Evolutionary conservation across 1,140 invertebrate genomes (phyloP).

Genomic region (Caenorhabditis remanei): DNA sequence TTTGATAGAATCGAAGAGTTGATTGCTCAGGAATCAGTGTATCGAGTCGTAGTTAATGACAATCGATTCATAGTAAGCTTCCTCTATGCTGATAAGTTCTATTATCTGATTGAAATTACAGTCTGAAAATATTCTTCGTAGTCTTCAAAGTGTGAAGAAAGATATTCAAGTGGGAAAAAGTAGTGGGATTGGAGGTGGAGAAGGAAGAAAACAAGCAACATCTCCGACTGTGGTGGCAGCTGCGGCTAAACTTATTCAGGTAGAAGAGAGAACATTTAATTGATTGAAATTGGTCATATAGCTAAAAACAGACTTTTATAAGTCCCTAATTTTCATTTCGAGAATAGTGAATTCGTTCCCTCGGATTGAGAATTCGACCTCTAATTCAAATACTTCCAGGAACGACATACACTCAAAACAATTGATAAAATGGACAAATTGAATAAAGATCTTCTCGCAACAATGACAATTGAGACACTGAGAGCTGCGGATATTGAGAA

Average conservation of each 20-base stretch:
- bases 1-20: conserved; percentile 26
- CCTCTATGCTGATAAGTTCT: too few species aligned
- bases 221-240: conserved; percentile 9
- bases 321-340: too few species aligned
- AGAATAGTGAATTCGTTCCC: too few species aligned
- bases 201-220: not conserved
- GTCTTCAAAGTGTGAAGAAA: conserved; percentile 18
- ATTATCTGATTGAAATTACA: not conserved
- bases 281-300: too few species aligned
- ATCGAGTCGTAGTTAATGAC: conserved; percentile 21
- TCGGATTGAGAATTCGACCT: too few species aligned
- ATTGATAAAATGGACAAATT: conserved; percentile 41
- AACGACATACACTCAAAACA: conserved; percentile 38
- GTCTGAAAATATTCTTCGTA: conserved; percentile 20
- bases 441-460: conserved; percentile 54
- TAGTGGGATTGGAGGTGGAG: not conserved
- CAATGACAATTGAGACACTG: conserved; percentile 57
- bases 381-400: not conserved
- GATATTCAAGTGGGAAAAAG: conserved; percentile 31
- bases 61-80: conserved; percentile 17
- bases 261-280: not conserved
- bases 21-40: conserved; percentile 34
- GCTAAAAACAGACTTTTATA: too few species aligned
- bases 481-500: conserved; percentile 55
- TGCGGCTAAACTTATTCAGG: conserved; percentile 39